Percentiles rank a stretch among this genome's conserved stretches.
Conservation (phyloP, 37 sponge, comb jelly and placozoan genomes). For the Ephydatia muelleri region DNA sequence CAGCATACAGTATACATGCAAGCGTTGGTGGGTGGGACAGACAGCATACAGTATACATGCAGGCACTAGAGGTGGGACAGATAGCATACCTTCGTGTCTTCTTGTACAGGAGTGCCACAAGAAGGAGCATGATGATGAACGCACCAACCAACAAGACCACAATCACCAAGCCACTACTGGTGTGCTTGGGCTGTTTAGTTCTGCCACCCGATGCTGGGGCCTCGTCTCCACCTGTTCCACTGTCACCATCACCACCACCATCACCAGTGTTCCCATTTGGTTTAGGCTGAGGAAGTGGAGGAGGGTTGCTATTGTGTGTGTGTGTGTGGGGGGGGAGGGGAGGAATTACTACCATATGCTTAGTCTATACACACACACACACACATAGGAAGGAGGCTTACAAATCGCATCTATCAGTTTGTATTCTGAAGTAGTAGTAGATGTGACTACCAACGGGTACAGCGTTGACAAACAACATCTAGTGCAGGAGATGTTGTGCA, state of each 20-base stretch:
- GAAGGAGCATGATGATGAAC: constrained; percentile 1
- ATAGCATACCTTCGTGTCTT: constrained; percentile 25
- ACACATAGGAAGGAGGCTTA: background rate
- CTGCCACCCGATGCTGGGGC: background rate
- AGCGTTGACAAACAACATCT: constrained; percentile 1
- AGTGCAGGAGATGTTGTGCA: background rate
- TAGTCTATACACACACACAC: background rate
- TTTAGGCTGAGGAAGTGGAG: no score
- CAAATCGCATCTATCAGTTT: constrained; percentile 27
- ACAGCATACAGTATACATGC: no score
- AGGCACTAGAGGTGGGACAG: background rate
- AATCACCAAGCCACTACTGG: no score
- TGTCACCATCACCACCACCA: background rate
- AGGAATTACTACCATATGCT: background rate
- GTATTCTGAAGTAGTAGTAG: constrained; percentile 35
- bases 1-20: no score
- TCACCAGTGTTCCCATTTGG: background rate
- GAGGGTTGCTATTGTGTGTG: no score
- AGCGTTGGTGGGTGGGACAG: no score
- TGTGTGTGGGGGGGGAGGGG: no score
- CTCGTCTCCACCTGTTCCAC: background rate
- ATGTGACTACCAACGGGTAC: background rate
- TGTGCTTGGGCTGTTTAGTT: no score
- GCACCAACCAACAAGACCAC: background rate
- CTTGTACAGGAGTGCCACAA: constrained; percentile 27